Evolutionary conservation across 2,113 vertebrate genomes (phyloP).

Genomic region (Anguilla rostrata): DNA sequence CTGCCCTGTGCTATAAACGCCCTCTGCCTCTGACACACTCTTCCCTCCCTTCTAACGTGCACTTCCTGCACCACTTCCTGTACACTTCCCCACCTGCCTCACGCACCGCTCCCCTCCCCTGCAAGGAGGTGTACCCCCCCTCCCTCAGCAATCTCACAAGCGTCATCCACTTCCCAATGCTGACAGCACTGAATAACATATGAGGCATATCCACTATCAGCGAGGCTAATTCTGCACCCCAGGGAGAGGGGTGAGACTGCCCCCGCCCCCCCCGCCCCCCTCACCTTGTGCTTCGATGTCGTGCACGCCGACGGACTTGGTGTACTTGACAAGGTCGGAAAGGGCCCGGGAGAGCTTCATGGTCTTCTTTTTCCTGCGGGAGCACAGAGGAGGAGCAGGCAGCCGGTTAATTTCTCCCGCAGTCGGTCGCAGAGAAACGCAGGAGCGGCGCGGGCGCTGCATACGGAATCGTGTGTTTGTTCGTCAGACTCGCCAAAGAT

Average conservation of each 20-base stretch:
- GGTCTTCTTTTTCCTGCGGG: conserved; percentile 85
- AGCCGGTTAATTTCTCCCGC: neutral
- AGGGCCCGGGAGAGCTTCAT: conserved; percentile 94
- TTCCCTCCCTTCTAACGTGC: neutral
- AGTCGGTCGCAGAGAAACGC: neutral
- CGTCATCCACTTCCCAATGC: neutral
- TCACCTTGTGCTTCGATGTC: conserved; percentile 89
- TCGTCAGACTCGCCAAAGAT: neutral
- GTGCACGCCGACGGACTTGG: conserved; percentile 84
- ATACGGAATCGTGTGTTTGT: neutral
- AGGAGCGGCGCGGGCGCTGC: neutral
- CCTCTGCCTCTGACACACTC: neutral
- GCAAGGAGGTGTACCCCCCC: neutral
- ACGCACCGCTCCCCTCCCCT: neutral
- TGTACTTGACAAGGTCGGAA: conserved; percentile 97
- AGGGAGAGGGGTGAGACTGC: neutral
- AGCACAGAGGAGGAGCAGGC: conserved; percentile 7
- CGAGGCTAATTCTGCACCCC: neutral
- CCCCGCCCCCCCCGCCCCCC: conserved; percentile 5
- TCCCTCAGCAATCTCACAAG: neutral
- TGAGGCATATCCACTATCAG: neutral
- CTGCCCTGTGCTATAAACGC: neutral
- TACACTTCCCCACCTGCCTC: neutral
- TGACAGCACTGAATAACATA: neutral
- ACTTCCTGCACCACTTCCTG: neutral